A percentile compares a stretch with the other conserved stretches of the same genome.
phyloP scores from a whole-genome alignment of 2,113 vertebrate species.

The Limanda limanda region DNA sequence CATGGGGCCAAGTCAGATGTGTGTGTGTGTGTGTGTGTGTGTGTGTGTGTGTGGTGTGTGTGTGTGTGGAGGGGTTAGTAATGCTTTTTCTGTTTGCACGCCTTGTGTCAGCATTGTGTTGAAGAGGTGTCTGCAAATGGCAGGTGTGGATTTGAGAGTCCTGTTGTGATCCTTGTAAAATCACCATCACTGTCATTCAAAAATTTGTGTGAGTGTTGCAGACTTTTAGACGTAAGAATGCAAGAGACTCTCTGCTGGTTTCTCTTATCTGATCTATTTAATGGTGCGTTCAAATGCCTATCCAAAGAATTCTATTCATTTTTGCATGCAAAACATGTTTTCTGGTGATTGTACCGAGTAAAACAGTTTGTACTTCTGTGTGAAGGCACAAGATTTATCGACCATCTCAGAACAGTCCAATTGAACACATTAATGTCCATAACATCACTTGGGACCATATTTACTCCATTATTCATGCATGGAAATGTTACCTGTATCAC shows the following conservation, averaged over 20 bases:
- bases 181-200: conserved; percentile 4
- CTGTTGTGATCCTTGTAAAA: conserved; percentile 40
- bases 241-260: not conserved
- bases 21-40: conserved; percentile 19
- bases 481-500: conserved; percentile 40
- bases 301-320: not conserved
- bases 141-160: conserved; percentile 56
- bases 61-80: conserved; percentile 23
- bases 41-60: not conserved
- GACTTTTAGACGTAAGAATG: not conserved
- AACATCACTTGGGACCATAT: not conserved
- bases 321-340: too few species aligned
- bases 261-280: not conserved
- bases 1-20: conserved; percentile 29
- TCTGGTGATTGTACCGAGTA: too few species aligned
- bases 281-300: not conserved
- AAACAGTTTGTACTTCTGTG: not conserved
- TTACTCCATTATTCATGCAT: conserved; percentile 13
- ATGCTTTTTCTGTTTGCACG: conserved; percentile 49
- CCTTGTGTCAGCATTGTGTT: conserved; percentile 59
- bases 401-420: not conserved
- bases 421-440: conserved; percentile 1
- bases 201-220: too few species aligned
- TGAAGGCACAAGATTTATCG: not conserved
- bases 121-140: conserved; percentile 52